Evolutionary conservation across 1,140 invertebrate species (phyloP).

Genomic region (Saccostrea echinata): DNA sequence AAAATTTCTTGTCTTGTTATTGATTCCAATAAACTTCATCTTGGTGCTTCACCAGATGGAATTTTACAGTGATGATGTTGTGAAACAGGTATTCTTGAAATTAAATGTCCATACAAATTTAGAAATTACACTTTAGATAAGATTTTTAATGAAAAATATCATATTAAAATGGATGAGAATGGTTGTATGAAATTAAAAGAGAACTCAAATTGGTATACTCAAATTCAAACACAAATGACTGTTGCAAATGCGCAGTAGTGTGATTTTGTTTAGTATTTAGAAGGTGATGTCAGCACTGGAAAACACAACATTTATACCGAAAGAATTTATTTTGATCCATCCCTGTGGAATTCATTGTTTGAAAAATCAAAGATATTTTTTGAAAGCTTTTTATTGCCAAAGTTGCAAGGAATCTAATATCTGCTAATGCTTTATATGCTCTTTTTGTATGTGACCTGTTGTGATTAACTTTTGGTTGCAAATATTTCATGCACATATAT

Average conservation of each 20-base stretch:
- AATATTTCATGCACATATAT: neutral
- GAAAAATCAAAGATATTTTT: constrained; percentile 4
- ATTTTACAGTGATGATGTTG: too few relatives aligned
- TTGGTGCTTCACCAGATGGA: too few relatives aligned
- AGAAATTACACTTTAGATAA: neutral
- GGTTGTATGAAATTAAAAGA: too few relatives aligned
- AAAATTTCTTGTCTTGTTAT: neutral
- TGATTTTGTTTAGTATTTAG: too few relatives aligned
- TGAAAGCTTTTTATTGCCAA: neutral
- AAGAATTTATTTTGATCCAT: too few relatives aligned
- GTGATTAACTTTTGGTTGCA: neutral
- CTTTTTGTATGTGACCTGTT: neutral
- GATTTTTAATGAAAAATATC: constrained; percentile 2
- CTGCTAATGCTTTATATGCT: neutral
- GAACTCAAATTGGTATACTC: constrained; percentile 29
- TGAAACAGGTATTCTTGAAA: neutral
- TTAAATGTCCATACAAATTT: too few relatives aligned
- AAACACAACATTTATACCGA: too few relatives aligned
- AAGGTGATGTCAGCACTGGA: too few relatives aligned
- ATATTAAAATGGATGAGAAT: neutral
- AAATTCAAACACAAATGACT: too few relatives aligned
- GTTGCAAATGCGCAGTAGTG: too few relatives aligned
- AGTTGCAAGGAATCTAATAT: too few relatives aligned
- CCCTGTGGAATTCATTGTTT: neutral
- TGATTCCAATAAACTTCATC: neutral